These are phyloP conservation scores for Crepidodera aurea DNA, from an alignment of 2,888 invertebrate genomes.

Conservation along the genomic window DNA sequence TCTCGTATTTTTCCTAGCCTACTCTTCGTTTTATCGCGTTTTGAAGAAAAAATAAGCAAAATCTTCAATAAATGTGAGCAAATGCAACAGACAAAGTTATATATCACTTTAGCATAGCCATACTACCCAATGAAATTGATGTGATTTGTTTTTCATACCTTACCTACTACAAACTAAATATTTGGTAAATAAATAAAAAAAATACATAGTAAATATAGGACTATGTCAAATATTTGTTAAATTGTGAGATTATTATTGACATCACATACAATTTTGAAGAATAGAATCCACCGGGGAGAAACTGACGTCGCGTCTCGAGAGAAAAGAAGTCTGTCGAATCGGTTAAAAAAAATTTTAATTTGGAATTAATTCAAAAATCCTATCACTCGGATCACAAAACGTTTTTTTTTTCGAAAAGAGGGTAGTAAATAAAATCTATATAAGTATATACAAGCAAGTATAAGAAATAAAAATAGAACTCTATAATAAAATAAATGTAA, in stretches of 20 bases:
- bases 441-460: conserved; percentile 37
- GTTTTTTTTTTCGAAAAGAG: no score
- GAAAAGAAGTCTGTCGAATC: conserved; percentile 14
- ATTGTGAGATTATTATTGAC: conserved; percentile 62
- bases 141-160: conserved; percentile 37
- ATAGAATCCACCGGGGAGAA: conserved; percentile 48
- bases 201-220: conserved; percentile 49
- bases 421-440: neutral
- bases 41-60: conserved; percentile 37
- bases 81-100: conserved; percentile 51
- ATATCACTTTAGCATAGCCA: conserved; percentile 47
- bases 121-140: conserved; percentile 42
- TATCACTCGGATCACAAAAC: no score
- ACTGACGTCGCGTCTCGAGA: no score
- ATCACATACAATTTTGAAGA: conserved; percentile 62
- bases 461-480: conserved; percentile 45
- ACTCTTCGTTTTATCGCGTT: neutral
- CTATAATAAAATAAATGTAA: conserved; percentile 44
- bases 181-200: conserved; percentile 57
- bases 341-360: no score
- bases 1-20: no score
- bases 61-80: conserved; percentile 50
- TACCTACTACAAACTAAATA: conserved; percentile 49
- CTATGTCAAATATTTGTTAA: conserved; percentile 53
- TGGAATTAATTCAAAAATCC: no score